Evolutionary conservation across 2,888 invertebrate species (phyloP), one percentile per base, ranked within the genome.

Genomic region (Amiota mariae): DNA sequence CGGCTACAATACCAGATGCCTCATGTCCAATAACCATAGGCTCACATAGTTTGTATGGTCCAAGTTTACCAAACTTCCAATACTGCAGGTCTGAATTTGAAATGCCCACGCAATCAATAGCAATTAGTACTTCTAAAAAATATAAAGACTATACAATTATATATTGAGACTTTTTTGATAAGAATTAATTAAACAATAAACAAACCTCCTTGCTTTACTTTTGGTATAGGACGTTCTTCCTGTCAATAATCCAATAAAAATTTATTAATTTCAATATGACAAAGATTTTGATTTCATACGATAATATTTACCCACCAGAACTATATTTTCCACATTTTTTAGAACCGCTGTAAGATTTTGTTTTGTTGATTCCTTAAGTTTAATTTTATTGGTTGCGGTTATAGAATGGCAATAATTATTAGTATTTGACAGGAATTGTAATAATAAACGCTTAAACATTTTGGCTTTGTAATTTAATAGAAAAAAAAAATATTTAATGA

Each of bases 11-110:
- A 13, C 95, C 95, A 0, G 95, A 92, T 0, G 97, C 94, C 90
- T 98, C 98, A 87, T 98, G 98, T 0, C 98, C 98, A 87, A 98
- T 94, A 61, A 97, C 92, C 97, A 98, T 97, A 18, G 98, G 97
- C 59, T 93, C 92, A 75, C 92, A 92, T 0, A 98, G 93, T 49
- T 96, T 90, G 88, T 97, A 97, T 87, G 94, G 93, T 0, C 96
- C 97, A 87, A 97, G 97, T 54, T 92, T 88, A 9, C 97, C 98
- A 77, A 93, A 91, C 70, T 93, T 93, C 91, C 95, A 93, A 90
- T 97, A 98, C 90, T 97, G 97, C 11, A 98, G 95, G 89, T 98
- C 98, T 0, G 95, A 94, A 1, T 97, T 97, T 89, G 98, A 98
- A 83, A 98, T 98, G 47, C 98, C 98, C 72, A 98, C 96, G 79